Base-by-base conservation (phyloP, 2,797 vertebrate genomes). In the Chloroceryle amazona region DNA sequence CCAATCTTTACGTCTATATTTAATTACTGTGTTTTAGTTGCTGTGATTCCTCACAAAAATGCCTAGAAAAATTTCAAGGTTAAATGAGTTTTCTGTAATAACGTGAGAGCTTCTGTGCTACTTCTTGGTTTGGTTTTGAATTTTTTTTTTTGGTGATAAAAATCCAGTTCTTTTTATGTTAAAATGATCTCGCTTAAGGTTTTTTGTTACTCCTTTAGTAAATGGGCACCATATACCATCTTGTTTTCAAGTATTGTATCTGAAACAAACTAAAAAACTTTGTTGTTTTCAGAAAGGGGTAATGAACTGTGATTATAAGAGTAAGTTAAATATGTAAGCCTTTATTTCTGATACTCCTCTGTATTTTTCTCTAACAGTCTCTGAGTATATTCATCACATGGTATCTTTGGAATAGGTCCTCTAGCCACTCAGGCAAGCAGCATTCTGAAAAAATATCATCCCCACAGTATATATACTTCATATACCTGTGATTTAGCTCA, bases 141-240 rank as follows among this genome's bases (percentile, higher is more conserved):
- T 71, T 84, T 29, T 89, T 79, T 79, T 84, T 79, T 84, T 65
- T 80, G 60, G 62, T 58, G 61, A 71, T 86, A 86, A 88, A 93
- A 67, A 86, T 72, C 35, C 13, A 52, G 15, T 83, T 93, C 20
- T 63, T 96, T 97, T 93, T 72, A 63, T 52, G 89, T 60, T 90
- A 94, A 96, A 78, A 81, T 83, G 15, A 60, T 75, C 13, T 86
- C 91, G 35, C 79, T 95, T 93, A 86, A 89, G 41, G 49, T 37
- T 67, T 73, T 73, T 87, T 83, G 55, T 79, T 66, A 31, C 5
- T 86, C 31, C 46, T 10, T 37, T 87, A 94, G 39, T 60, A 60
- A 79, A 61, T 10, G 37, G 33, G 44, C 52, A 89, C 13, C 33
- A 67, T 58, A 58, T 6, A 91, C 37, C 55, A 74, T 14, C 11